Evolutionary conservation across 2,888 invertebrate genomes (phyloP).

Genomic region (Philhelius pedissequus): DNA sequence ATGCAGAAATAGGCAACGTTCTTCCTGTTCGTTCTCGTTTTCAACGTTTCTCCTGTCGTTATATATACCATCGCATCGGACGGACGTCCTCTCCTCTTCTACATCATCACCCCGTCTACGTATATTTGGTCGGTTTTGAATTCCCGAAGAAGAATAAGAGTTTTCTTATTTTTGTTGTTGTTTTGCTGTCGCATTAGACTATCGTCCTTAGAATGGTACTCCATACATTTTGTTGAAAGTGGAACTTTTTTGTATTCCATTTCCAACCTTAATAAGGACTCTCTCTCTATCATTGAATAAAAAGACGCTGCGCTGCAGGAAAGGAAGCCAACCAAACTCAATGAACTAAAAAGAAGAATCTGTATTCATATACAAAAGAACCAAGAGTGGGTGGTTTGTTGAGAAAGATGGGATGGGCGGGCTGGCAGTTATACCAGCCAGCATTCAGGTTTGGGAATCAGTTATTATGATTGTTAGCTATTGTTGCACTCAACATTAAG

Average conservation of each 20-base stretch:
- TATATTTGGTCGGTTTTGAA: no score
- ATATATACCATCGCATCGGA: neutral
- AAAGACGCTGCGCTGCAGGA: constrained; percentile 45
- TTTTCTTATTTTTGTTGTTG: neutral
- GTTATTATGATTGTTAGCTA: constrained; percentile 61
- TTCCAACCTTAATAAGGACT: constrained; percentile 53
- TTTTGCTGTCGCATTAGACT: constrained; percentile 1
- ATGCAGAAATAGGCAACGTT: constrained; percentile 57
- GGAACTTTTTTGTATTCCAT: constrained; percentile 29
- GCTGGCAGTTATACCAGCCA: constrained; percentile 8
- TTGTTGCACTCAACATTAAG: constrained; percentile 64
- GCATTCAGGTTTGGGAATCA: constrained; percentile 35
- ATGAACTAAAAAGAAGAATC: constrained; percentile 48
- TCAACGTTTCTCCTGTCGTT: neutral
- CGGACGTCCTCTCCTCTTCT: neutral
- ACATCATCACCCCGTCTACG: no score
- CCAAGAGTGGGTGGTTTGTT: neutral
- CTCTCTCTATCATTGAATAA: constrained; percentile 46
- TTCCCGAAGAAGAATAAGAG: neutral
- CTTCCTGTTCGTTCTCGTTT: constrained; percentile 46
- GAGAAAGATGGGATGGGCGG: neutral
- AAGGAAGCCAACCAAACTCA: constrained; percentile 45
- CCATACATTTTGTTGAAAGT: constrained; percentile 26
- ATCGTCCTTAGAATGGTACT: neutral
- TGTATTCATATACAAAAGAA: constrained; percentile 1